A percentile compares a stretch with the other conserved stretches of the same genome.
Conservation (phyloP, 2,888 invertebrate species). For the Trissolcus japonicus region DNA sequence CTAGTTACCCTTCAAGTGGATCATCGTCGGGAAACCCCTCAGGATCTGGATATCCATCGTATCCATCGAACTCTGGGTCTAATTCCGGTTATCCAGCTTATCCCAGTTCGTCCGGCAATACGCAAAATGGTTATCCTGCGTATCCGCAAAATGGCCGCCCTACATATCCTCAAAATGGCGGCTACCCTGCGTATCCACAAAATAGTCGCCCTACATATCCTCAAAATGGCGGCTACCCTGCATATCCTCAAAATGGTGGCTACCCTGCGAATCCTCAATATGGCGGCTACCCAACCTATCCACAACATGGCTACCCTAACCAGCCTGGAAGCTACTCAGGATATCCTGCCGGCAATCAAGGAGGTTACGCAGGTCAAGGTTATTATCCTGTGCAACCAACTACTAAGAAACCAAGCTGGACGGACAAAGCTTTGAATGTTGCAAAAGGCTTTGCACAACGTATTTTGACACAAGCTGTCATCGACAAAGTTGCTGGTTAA, state of each 20-base stretch:
- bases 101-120: constrained; percentile 42
- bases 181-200: constrained; percentile 42
- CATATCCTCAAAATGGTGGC: constrained; percentile 31
- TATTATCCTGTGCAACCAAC: constrained; percentile 50
- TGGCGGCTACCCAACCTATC: constrained; percentile 49
- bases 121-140: constrained; percentile 35
- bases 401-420: constrained; percentile 66
- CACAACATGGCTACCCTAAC: constrained; percentile 43
- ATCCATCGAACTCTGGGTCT: constrained; percentile 26
- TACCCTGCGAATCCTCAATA: too few species aligned
- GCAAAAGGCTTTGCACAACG: constrained; percentile 68
- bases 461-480: constrained; percentile 66
- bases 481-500: constrained; percentile 64
- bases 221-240: constrained; percentile 28
- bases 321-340: constrained; percentile 59
- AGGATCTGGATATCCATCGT: constrained; percentile 54
- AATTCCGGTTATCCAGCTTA: constrained; percentile 41
- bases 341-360: constrained; percentile 35
- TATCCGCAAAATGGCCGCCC: constrained; percentile 45
- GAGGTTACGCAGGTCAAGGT: constrained; percentile 50
- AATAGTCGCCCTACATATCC: constrained; percentile 32
- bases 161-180: constrained; percentile 8
- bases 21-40: constrained; percentile 14
- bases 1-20: constrained; percentile 19
- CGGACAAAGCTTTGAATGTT: constrained; percentile 65